A percentile compares a stretch with the other conserved stretches of the same genome.
Conservation (phyloP, 2,797 vertebrate species). For the Propithecus perrieri region DNA sequence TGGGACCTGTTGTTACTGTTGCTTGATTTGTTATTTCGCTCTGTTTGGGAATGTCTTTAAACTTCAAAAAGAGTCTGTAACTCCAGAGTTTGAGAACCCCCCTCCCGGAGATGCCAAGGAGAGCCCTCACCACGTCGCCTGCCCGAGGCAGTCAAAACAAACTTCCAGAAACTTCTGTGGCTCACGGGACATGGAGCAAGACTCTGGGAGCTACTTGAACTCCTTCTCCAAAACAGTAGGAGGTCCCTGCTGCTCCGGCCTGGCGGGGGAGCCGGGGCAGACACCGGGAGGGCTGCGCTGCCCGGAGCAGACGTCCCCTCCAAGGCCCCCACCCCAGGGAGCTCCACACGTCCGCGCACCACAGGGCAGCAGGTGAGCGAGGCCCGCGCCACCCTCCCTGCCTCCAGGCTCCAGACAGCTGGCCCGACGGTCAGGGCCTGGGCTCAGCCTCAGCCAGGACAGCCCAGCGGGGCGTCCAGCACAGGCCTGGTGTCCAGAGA, state of each 20-base stretch:
- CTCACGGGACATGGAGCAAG: background rate
- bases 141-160: background rate
- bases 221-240: background rate
- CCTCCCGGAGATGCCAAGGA: background rate
- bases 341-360: background rate
- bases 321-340: background rate
- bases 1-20: background rate
- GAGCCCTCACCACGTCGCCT: background rate
- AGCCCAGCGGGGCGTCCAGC: too few relatives aligned
- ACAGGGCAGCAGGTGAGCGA: background rate
- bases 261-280: background rate
- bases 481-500: background rate
- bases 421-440: background rate
- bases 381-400: background rate
- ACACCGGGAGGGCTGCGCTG: background rate
- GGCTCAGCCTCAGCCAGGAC: background rate
- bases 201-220: background rate
- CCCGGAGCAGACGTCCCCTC: rapidly evolving
- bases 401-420: background rate
- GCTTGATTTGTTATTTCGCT: background rate
- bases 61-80: background rate
- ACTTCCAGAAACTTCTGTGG: slow-evolving; percentile 6
- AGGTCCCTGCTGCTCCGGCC: background rate
- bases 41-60: background rate
- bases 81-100: background rate